Evolutionary conservation across 2,888 invertebrate species (phyloP).

Genomic region (Habrosyne pyritoides): DNA sequence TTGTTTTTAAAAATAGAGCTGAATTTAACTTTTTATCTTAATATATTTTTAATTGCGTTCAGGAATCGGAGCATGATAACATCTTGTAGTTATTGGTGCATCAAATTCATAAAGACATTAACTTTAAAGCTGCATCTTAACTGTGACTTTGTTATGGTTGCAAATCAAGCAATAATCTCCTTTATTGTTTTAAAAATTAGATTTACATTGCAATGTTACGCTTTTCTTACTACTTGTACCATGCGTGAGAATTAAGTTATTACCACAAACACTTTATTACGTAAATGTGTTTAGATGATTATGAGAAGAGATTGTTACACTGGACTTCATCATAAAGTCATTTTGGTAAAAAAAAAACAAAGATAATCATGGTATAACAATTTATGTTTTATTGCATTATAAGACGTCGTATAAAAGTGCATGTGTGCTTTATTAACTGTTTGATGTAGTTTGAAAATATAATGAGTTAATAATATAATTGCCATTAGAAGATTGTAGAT

Average conservation of each 20-base stretch:
- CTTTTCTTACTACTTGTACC: background rate
- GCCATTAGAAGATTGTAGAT: no score
- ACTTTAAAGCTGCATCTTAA: background rate
- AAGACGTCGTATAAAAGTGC: no score
- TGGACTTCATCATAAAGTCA: conserved; percentile 31
- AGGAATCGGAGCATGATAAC: conserved; percentile 27
- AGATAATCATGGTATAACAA: conserved; percentile 16
- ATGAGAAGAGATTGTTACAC: background rate
- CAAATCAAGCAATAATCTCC: background rate
- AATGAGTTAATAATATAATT: no score
- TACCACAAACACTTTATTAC: background rate
- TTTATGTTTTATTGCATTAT: background rate
- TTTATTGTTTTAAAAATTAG: background rate
- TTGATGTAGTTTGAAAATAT: background rate
- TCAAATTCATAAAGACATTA: conserved; percentile 9
- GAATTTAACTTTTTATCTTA: conserved; percentile 20
- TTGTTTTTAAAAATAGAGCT: conserved; percentile 2
- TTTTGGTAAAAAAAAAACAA: conserved; percentile 27
- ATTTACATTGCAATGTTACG: background rate
- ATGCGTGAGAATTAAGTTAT: conserved; percentile 1
- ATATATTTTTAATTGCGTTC: conserved; percentile 26
- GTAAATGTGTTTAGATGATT: background rate
- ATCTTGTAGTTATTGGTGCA: conserved; percentile 16
- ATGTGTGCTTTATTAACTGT: background rate
- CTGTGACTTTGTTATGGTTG: background rate